A percentile compares a stretch with the other conserved stretches of the same genome.
Evolutionary conservation across 2,797 vertebrate species (phyloP).

Genomic region (Diplodus puntazzo): DNA sequence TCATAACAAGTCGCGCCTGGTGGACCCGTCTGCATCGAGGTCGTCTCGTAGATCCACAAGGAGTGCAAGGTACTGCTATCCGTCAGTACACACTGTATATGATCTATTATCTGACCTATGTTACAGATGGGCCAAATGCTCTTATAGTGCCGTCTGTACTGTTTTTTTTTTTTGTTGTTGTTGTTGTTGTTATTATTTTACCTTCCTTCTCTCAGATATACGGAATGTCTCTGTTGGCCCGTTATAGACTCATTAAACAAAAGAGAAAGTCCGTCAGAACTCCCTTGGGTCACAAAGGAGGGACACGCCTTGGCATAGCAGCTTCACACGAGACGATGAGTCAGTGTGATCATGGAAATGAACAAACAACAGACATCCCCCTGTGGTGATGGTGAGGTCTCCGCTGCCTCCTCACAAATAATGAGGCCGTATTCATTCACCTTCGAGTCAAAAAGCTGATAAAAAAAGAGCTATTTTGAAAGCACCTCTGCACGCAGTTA

Average conservation of each 20-base stretch:
- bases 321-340: constrained; percentile 32
- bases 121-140: no score
- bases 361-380: constrained; percentile 1
- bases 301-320: constrained; percentile 22
- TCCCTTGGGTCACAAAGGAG: constrained; percentile 3
- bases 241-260: background rate
- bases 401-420: background rate
- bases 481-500: background rate
- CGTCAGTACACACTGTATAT: background rate
- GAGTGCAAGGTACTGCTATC: constrained; percentile 49
- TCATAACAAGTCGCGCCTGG: constrained; percentile 70
- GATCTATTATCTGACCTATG: background rate
- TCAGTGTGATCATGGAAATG: constrained; percentile 36
- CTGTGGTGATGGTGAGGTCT: background rate
- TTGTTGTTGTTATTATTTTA: background rate
- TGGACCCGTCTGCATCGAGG: constrained; percentile 24
- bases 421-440: background rate
- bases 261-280: background rate
- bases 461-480: background rate
- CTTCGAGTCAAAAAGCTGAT: background rate
- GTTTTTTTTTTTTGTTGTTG: no score
- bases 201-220: background rate
- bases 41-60: background rate
- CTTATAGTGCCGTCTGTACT: background rate
- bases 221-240: background rate